Evolutionary conservation across 2,797 vertebrate genomes (phyloP), one percentile per base, ranked within the genome.

Genomic region (Euphonia xanthogaster): DNA sequence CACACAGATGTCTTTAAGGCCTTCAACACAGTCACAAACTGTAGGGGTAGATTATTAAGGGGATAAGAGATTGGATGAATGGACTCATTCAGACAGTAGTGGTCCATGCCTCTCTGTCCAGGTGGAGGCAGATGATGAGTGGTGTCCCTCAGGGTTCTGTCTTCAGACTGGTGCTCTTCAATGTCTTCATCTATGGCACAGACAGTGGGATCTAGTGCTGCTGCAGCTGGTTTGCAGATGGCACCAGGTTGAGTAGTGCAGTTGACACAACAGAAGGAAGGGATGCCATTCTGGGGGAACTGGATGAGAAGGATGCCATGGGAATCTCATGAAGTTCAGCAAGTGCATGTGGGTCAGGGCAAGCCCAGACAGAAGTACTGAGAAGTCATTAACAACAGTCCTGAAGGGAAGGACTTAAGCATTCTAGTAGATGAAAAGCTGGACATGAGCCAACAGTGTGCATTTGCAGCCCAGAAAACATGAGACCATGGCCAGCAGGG

Each of bases 291-390:
- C 20, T 37, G 8, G 16, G 23, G 8, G 3, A 63, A 8, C 12
- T 42, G n/a, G 37, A 70, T 42, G 24, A 82, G 33, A 47, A 61
- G 16, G 20, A 21, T 0, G 0, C 2, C 11, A 15, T 1, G 2
- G 14, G 20, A 37, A 44, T 39, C 37, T 89, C 28, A 62, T 30
- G 20, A 33, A 3, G 27, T 62, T 61, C 31, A 55, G 7, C 5
- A 57, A 35, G 20, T 55, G 11, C 10, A 42, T 1, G 1, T 37
- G 16, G 20, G 4, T 21, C 8, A 35, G 23, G 16, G 16, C 6
- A 48, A 21, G 10, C 20, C n/a, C 23, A 48, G 40, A 48, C 20
- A 28, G 11, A 5, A 28, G 13, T 9, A 21, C 10, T 68, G 48
- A 54, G 35, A 54, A 60, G 14, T 50, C 20, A 55, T 15, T 44